Conservation (phyloP, 2,113 vertebrate species). For the Ramphastos sulfuratus region DNA sequence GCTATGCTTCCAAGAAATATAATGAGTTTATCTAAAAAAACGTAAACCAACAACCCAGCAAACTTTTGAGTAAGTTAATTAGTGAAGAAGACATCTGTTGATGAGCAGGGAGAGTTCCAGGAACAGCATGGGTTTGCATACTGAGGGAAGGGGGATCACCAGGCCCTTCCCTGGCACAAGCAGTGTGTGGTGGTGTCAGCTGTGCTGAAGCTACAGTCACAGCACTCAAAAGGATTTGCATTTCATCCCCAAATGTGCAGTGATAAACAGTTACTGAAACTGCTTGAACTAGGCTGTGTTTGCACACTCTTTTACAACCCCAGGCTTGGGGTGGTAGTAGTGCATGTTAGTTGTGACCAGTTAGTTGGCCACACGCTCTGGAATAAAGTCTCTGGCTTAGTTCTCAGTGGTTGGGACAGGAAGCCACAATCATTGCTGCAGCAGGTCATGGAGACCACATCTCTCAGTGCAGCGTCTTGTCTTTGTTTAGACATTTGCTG, state of each 20-base stretch:
- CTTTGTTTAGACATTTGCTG: not conserved
- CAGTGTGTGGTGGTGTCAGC: not conserved
- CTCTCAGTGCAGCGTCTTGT: not conserved
- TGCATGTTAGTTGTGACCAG: not conserved
- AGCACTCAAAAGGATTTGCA: not conserved
- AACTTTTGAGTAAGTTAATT: not conserved
- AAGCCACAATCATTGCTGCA: not conserved
- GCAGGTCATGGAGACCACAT: not conserved
- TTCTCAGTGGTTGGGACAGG: not conserved
- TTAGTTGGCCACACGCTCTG: not conserved
- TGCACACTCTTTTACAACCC: not conserved
- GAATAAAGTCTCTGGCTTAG: not conserved
- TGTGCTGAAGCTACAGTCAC: not conserved
- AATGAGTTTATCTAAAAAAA: not conserved
- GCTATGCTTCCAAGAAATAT: not conserved
- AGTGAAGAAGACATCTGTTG: not conserved
- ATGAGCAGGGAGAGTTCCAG: not conserved
- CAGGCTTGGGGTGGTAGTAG: not conserved
- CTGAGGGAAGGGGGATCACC: not conserved
- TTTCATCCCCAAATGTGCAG: not conserved
- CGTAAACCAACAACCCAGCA: rapidly evolving
- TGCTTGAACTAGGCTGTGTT: not conserved
- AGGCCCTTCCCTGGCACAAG: not conserved
- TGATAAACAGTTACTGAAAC: not conserved
- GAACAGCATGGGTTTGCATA: not conserved